These are phyloP conservation scores for Ennomos fuscantarius DNA, from an alignment of 2,888 invertebrate genomes.

Conservation along the genomic window DNA sequence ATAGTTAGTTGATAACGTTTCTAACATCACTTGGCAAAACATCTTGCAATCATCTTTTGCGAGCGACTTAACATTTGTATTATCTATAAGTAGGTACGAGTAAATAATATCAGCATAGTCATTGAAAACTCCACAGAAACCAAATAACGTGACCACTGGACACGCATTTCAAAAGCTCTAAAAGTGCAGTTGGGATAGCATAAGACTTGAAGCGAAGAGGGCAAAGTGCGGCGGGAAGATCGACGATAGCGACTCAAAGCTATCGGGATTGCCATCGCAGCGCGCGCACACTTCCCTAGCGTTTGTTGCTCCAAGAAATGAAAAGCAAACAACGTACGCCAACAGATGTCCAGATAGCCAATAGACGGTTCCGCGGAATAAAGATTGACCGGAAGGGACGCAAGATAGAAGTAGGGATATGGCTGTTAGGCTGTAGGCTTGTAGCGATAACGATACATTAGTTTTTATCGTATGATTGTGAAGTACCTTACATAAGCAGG, in stretches of 20 bases:
- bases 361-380: slow-evolving; percentile 63
- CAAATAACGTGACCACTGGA: slow-evolving; percentile 37
- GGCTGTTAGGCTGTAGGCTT: slow-evolving; percentile 13
- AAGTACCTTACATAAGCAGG: no score
- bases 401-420: slow-evolving; percentile 26
- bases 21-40: no score
- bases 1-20: no score
- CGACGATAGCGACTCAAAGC: slow-evolving; percentile 75
- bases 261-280: slow-evolving; percentile 76
- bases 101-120: no score
- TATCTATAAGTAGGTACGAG: no score
- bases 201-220: slow-evolving; percentile 47
- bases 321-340: slow-evolving; percentile 80
- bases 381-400: slow-evolving; percentile 54
- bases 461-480: slow-evolving; percentile 6
- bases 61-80: no score
- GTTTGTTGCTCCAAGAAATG: slow-evolving; percentile 81
- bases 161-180: slow-evolving; percentile 41
- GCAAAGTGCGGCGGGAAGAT: slow-evolving; percentile 61
- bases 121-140: slow-evolving; percentile 8
- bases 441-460: slow-evolving; percentile 6
- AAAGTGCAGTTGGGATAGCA: slow-evolving; percentile 51
- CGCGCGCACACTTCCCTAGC: slow-evolving; percentile 69
- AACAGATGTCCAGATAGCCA: slow-evolving; percentile 84
- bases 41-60: no score